Base-by-base conservation (phyloP, 2,113 vertebrate species). In the Tilapia sparmanii region DNA sequence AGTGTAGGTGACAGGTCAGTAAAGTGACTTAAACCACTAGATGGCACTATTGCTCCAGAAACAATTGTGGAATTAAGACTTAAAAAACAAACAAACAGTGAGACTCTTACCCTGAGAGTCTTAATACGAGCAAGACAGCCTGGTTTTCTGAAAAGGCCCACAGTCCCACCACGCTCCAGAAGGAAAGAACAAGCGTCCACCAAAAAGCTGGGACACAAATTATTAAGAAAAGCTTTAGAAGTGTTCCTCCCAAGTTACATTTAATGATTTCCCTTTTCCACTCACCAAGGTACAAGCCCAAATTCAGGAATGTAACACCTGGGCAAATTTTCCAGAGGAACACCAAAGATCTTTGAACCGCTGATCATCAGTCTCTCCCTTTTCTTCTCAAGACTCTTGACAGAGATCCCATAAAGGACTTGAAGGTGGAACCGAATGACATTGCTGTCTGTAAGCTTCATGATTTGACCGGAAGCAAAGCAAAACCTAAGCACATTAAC, bases 81-180 rank as follows among this genome's bases (percentile, higher is more conserved):
- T 78, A 15, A 59, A 63, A 59, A 33, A 61, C 7, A 45, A 5
- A 38, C 1, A 54, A 31, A 42, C 4, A 15, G 31, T 55, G 12
- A 18, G 10, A n/a, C 4, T 84, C 90, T 92, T 95, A 99, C 98
- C 94, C 97, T 98, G 73, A 99, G 93, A 9, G 94, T 93, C 95
- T 96, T 98, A n/a, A 98, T 96, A 63, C 98, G 97, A 94, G 94
- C 93, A 85, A 98, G 95, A 84, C 98, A 98, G 84, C 98, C 98
- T 91, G 98, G 97, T 92, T 98, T 98, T 59, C 98, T 97, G 95
- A 99, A 99, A 90, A 99, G 97, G 31, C 98, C 98, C 81, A 98
- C 98, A 0, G 97, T 97, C 24, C 96, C 95, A 82, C 94, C 82
- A 24, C 98, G 96, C 31, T 97, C 95, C 95, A 97, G 95, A 45